These are phyloP conservation scores for Tursiops truncatus DNA, from an alignment of 2,113 vertebrate species.

Conservation along the genomic window DNA sequence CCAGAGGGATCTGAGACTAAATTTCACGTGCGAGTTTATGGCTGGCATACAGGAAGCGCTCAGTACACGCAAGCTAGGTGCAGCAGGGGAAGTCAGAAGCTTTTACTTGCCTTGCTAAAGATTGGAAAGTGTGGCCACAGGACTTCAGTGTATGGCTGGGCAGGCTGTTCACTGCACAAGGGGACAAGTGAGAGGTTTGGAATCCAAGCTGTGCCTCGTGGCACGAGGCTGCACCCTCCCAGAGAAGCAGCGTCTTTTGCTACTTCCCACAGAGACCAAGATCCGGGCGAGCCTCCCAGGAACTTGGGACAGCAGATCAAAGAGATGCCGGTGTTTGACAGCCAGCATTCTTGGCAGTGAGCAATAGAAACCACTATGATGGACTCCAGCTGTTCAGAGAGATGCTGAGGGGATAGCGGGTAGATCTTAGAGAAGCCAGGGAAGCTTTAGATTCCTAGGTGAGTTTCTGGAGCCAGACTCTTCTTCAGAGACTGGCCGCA, in stretches of 20 bases:
- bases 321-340: not conserved
- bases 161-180: not conserved
- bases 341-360: not conserved
- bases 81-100: not conserved
- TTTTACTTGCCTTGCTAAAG: not conserved
- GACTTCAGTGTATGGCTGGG: not conserved
- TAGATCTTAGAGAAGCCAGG: not conserved
- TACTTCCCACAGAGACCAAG: not conserved
- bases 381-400: not conserved
- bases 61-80: not conserved
- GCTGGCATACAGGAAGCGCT: not conserved
- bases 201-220: no score
- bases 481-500: not conserved
- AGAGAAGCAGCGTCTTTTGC: not conserved
- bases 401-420: not conserved
- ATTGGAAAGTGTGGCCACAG: no score
- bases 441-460: not conserved
- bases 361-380: not conserved
- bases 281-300: no score
- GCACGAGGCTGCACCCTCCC: not conserved
- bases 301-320: not conserved
- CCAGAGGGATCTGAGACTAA: no score
- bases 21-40: accelerated
- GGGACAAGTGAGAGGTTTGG: not conserved
- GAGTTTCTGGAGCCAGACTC: not conserved